Base-by-base conservation (phyloP, 30 jellyfish, hydroid and myxozoan species). In the Chrysaora quinquecirrha region DNA sequence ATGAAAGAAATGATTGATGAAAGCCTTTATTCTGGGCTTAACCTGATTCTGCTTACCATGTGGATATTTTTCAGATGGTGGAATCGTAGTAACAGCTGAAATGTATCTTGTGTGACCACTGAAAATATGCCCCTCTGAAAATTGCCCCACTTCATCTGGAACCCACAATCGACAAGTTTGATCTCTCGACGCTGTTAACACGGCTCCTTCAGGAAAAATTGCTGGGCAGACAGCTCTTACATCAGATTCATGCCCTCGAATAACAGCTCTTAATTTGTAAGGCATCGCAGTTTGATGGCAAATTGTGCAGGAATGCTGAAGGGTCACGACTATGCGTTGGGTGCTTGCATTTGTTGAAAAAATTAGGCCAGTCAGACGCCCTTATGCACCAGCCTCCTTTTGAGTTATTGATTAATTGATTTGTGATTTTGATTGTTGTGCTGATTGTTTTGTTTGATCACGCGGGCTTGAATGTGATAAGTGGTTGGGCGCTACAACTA, bases 161-260 rank as follows among this genome's bases (percentile, higher is more conserved):
- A 91, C 76, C 99, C 99, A 95, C 20, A 95, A 89, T 58, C 96
- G 48, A 81, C 99, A 95, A 10, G 98, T 95, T 49, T 63, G 82
- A 62, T 95, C 99, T 33, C 99, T 52, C 12, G 99, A 95, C 0
- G 91, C 99, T n/a, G 96, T 76, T 27, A 95, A 75, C 7, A 95
- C 80, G 7, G 93, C 97, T 12, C 96, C 96, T 20, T 80, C 93
- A 1, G 99, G 99, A 75, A 48, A 80, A 27, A 84, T 18, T 0
- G 99, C 94, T 12, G 99, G 96, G 30, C 84, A 70, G 28, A 95
- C 99, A 21, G 96, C 91, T 29, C 97, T 66, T 20, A 95, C 97
- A 67, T 95, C 99, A 3, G 96, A 89, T 46, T 89, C 97, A 56
- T 95, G 99, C 32, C 99, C 99, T 33, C 96, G 77, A 1, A 95